Conservation (phyloP, 2,888 invertebrate species). For the Scelioninae gen. 1 region DNA sequence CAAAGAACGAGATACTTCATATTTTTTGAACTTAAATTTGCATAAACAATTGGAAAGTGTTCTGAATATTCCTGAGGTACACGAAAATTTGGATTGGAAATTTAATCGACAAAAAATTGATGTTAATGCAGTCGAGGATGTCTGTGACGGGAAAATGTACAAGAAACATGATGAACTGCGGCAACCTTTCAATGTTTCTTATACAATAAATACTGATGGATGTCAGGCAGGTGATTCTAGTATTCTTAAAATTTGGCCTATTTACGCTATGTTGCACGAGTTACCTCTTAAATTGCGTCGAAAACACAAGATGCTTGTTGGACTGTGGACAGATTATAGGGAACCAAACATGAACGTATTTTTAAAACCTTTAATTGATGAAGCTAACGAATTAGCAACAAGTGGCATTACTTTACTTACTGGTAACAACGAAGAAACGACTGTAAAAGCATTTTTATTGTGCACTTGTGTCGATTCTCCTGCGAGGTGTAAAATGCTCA, state of each 20-base stretch:
- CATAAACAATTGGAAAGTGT: too few species aligned
- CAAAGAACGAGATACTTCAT: too few species aligned
- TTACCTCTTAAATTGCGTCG: too few species aligned
- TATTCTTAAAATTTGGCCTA: slow-evolving; percentile 31
- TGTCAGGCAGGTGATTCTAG: neutral
- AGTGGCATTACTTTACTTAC: too few species aligned
- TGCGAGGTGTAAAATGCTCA: slow-evolving; percentile 13
- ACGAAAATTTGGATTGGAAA: too few species aligned
- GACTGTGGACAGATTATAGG: slow-evolving; percentile 51
- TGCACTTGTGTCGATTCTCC: slow-evolving; percentile 35
- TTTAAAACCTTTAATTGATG: slow-evolving; percentile 51
- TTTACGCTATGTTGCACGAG: slow-evolving; percentile 58
- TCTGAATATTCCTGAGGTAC: too few species aligned
- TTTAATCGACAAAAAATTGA: too few species aligned
- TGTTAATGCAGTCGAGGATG: neutral
- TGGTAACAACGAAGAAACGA: too few species aligned
- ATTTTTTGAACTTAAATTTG: too few species aligned
- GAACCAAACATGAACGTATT: slow-evolving; percentile 60
- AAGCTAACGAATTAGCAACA: slow-evolving; percentile 57
- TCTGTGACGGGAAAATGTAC: neutral
- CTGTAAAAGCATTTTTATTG: slow-evolving; percentile 24
- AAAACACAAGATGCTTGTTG: slow-evolving; percentile 56
- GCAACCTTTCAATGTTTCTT: neutral
- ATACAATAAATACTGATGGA: neutral
- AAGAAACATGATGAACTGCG: neutral